Evolutionary conservation across 1,140 invertebrate genomes (phyloP).

Genomic region (Pachypsylla venusta): DNA sequence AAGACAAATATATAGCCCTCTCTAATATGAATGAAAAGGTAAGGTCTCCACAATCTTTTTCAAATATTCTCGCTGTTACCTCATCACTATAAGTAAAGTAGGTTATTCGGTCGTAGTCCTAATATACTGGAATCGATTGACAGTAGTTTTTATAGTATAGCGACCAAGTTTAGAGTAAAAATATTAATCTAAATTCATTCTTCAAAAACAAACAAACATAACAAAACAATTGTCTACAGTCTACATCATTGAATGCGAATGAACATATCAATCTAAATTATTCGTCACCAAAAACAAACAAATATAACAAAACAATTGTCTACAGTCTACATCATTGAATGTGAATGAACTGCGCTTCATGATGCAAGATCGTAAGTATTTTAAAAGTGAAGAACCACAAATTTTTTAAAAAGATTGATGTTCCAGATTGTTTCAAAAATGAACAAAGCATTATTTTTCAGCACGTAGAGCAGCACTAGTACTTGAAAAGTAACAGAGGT

Average conservation of each 20-base stretch:
- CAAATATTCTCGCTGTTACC: background rate
- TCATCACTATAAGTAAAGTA: background rate
- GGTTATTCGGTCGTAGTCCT: background rate
- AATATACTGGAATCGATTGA: background rate
- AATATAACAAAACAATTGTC: background rate
- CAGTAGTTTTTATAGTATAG: background rate
- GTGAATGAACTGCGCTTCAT: no score
- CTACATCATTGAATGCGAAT: no score
- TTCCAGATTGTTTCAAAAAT: no score
- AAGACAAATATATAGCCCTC: constrained; percentile 46
- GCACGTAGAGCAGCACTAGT: no score
- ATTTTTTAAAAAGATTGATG: no score
- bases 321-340: no score
- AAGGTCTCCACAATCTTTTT: constrained; percentile 14
- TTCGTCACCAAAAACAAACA: background rate
- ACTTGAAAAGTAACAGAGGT: no score
- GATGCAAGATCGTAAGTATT: no score
- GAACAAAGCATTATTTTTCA: no score
- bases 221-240: no score
- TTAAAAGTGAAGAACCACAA: no score
- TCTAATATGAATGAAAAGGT: constrained; percentile 57
- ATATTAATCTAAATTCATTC: background rate
- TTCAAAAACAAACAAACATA: background rate
- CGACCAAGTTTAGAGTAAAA: background rate
- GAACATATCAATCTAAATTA: no score